phyloP scores from a whole-genome alignment of 2,888 invertebrate species.

The Drosophila suboccidentalis region DNA sequence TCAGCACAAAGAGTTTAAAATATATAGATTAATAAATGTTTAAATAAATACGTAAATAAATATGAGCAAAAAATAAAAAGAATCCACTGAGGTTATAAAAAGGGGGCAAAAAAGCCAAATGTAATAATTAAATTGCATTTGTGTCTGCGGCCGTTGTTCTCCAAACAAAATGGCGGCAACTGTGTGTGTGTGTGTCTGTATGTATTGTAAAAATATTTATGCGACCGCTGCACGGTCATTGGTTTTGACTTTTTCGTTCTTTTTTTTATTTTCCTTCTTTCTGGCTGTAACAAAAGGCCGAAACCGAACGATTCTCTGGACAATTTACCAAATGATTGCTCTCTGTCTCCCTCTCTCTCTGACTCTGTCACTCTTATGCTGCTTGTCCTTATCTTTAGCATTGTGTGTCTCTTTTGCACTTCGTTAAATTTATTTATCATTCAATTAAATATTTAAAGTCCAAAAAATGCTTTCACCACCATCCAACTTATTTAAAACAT shows the following conservation, averaged over 20 bases:
- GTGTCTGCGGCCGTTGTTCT: constrained; percentile 65
- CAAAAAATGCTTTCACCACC: constrained; percentile 81
- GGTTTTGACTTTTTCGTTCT: constrained; percentile 29
- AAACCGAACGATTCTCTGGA: constrained; percentile 45
- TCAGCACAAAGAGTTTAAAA: constrained; percentile 6
- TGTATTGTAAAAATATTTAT: constrained; percentile 70
- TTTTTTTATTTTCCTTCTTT: constrained; percentile 6
- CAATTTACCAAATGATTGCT: constrained; percentile 52
- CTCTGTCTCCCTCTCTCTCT: constrained; percentile 12
- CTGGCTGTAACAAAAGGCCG: constrained; percentile 18
- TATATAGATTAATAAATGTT: constrained; percentile 48
- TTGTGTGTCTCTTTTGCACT: constrained; percentile 31
- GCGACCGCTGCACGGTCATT: constrained; percentile 64
- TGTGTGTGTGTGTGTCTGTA: constrained; percentile 27
- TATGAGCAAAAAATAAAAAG: neutral
- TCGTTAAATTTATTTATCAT: constrained; percentile 80
- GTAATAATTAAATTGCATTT: constrained; percentile 78
- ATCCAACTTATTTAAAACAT: constrained; percentile 52
- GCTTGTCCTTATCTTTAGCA: constrained; percentile 17
- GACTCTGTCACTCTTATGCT: neutral
- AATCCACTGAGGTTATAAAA: constrained; percentile 2
- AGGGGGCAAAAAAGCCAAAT: constrained; percentile 58
- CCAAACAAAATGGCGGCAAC: constrained; percentile 74
- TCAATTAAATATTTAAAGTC: constrained; percentile 83
- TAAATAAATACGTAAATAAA: constrained; percentile 53